Evolutionary conservation across 2,888 invertebrate species (phyloP).

Genomic region (Macrosoma leucophasiata): DNA sequence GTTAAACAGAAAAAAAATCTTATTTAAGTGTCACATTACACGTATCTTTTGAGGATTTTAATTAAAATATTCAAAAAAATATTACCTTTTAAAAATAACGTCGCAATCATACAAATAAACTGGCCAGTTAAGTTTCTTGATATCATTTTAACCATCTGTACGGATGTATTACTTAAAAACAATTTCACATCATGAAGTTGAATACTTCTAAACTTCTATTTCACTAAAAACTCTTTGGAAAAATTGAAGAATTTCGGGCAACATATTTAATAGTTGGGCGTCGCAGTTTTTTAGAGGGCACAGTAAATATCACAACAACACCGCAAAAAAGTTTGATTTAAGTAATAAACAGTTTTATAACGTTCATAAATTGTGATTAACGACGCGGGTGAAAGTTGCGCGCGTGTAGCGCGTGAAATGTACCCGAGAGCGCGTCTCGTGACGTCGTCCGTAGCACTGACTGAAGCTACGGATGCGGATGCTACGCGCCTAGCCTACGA

Average conservation of each 20-base stretch:
- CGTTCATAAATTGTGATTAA: conserved; percentile 55
- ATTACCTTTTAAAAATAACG: conserved; percentile 54
- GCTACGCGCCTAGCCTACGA: conserved; percentile 28
- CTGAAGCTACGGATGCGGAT: conserved; percentile 29
- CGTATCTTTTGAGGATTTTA: no score
- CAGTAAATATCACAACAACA: conserved; percentile 28
- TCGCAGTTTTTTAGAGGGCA: conserved; percentile 25
- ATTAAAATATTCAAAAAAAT: neutral
- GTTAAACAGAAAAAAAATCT: no score
- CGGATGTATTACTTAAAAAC: no score
- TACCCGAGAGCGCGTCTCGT: conserved; percentile 45
- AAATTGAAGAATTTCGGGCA: no score
- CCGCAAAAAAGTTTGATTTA: conserved; percentile 29
- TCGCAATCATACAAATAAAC: conserved; percentile 46
- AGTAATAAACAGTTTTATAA: conserved; percentile 45
- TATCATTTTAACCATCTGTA: conserved; percentile 40
- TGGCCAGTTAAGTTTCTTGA: conserved; percentile 34
- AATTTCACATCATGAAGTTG: no score
- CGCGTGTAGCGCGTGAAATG: conserved; percentile 33
- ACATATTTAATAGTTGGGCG: no score
- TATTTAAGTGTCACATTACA: no score
- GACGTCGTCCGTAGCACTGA: conserved; percentile 53
- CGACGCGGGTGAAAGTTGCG: conserved; percentile 47
- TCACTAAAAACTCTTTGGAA: no score
- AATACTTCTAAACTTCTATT: no score